Conservation (phyloP, 1,140 invertebrate species). For the Tyrophagus putrescentiae region DNA sequence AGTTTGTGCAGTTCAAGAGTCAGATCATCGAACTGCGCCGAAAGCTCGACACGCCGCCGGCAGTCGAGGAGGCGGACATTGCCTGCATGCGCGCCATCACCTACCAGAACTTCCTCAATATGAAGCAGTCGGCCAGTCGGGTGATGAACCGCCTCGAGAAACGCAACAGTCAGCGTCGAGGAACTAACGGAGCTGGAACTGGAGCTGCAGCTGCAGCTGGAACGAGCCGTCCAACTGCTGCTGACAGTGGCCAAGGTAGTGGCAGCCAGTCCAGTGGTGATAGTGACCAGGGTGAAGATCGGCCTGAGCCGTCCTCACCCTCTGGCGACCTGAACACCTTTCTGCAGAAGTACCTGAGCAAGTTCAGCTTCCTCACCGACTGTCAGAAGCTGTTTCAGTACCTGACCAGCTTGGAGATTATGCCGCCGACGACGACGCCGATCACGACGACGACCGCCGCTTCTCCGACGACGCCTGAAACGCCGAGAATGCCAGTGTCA, state of each 20-base stretch:
- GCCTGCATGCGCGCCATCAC: background rate
- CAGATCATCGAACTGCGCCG: slow-evolving; percentile 8
- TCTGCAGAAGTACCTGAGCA: background rate
- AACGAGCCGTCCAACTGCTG: too few relatives aligned
- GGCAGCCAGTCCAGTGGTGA: too few relatives aligned
- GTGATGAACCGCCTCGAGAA: background rate
- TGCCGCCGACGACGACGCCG: background rate
- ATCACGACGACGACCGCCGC: background rate
- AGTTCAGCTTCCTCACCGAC: background rate
- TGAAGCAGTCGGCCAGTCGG: slow-evolving; percentile 2
- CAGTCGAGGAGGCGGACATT: background rate
- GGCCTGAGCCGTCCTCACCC: too few relatives aligned
- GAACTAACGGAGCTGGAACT: too few relatives aligned
- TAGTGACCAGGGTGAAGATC: too few relatives aligned
- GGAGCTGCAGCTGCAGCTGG: too few relatives aligned
- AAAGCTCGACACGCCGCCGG: background rate
- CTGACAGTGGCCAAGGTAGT: too few relatives aligned
- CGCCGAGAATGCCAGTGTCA: too few relatives aligned
- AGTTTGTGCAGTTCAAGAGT: slow-evolving; percentile 11
- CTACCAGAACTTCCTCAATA: background rate
- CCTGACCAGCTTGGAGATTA: background rate
- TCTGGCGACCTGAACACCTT: too few relatives aligned
- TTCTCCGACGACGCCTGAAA: too few relatives aligned
- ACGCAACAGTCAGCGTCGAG: background rate
- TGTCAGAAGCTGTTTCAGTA: slow-evolving; percentile 10